Evolutionary conservation across 2,888 invertebrate species (phyloP), one percentile per base, ranked within the genome.

Genomic region (Timema cristinae): DNA sequence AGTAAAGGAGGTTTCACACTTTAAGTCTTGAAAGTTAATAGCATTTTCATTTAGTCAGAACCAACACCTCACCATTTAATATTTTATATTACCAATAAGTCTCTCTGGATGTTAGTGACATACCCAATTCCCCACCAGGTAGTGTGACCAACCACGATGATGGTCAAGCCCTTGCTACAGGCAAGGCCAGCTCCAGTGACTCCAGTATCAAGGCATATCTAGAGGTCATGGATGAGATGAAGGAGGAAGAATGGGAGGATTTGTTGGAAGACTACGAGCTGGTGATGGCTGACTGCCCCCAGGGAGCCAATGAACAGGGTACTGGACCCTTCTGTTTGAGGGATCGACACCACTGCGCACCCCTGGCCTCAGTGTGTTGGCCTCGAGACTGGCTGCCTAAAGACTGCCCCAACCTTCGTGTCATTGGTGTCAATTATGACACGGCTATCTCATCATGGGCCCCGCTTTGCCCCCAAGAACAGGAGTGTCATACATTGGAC

Each of bases 381-480:
- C 97, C 97, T 4, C 91, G 91, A 85, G 97, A 97, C 79, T 98
- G 97, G 97, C 83, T 98, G 73, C 89, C 95, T 0, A 84, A 87
- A 78, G 95, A 97, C 81, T 88, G 90, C 78, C 87, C 87, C 54
- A 88, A 90, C 79, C 84, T 93, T 69, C 83, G 93, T 77, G 87
- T 97, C 70, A 83, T 97, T 69, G 95, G 95, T 66, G 88, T 97
- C 54, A 95, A 97, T 81, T 97, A 95, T 81, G 91, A 93, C 77
- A 93, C 94, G 50, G 90, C 90, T 75, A 84, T 95, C 66, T 92
- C 93, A 9, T 89, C 91, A 79, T 95, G 95, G 94, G 86, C 90
- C 56, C 88, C 91, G 51, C 84, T 87, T 50, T 93, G 92, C 80
- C 88, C 89, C 0, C 82, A 84, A 68, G 86, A 87, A 13, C 63